Base-by-base conservation (phyloP, 2,888 invertebrate genomes). In the Strigamia transsilvanica region DNA sequence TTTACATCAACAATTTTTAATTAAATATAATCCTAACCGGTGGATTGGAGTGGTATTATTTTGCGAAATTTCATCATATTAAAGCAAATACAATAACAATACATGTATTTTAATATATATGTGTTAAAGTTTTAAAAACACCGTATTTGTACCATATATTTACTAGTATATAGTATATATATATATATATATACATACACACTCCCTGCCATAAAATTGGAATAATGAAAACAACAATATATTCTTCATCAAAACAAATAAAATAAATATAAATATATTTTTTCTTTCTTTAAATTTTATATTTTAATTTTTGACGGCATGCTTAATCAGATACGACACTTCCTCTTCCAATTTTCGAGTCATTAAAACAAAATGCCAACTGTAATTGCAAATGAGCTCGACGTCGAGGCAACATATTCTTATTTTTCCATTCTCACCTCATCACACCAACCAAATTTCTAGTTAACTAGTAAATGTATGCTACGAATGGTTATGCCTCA, bases 291-390 rank as follows among this genome's bases (percentile, higher is more conserved):
- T 21, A 15, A n/a, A 12, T 21, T 21, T 12, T 15, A 73, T 7
- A 73, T 32, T 15, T 23, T 21, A 18, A 38, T 32, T 32, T 73
- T 5, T 73, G 7, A 12, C 32, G 73, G 2, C 23, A 66, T 73
- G 27, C 0, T 73, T 27, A 32, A 73, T 73, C 13, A 73, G 18
- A 51, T 27, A 12, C 27, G 27, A 13, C 12, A 73, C 73, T 73
- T 73, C 73, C 73, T 23, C 73, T 32, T 15, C 27, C 32, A 73
- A 73, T 73, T 32, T 73, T 23, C 73, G 73, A 23, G 73, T 56
- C 56, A 18, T 56, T 18, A 56, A 56, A 32, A 73, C n/a, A 23
- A 73, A 73, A 23, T 73, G 32, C 23, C 73, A 73, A n/a, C 73
- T 73, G 73, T n/a, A 38, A 38, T 38, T 38, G 38, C 38, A 38